phyloP scores from a whole-genome alignment of 1,140 invertebrate genomes.

The Drosophila equinoxialis region DNA sequence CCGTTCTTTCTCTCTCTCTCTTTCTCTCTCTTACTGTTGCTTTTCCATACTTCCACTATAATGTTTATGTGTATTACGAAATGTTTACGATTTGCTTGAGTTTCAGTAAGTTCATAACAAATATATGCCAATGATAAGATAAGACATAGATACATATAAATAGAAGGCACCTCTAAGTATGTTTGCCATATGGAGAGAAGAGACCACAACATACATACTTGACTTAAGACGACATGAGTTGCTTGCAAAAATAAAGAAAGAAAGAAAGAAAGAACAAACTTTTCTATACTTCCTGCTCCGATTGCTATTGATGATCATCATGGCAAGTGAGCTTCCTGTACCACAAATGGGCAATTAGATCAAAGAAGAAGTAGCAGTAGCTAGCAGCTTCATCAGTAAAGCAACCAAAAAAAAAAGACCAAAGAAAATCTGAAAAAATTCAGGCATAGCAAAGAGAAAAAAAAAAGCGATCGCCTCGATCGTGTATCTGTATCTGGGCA shows the following conservation, averaged over 20 bases:
- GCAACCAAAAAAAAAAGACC: background rate
- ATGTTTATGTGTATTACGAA: constrained; percentile 74
- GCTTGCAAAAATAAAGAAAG: constrained; percentile 11
- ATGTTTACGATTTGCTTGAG: constrained; percentile 80
- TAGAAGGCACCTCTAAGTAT: constrained; percentile 39
- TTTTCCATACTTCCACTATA: constrained; percentile 64
- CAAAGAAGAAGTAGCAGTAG: constrained; percentile 29
- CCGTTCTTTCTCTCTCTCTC: constrained; percentile 36
- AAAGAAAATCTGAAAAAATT: background rate
- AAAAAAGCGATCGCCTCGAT: constrained; percentile 17
- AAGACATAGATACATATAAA: constrained; percentile 50
- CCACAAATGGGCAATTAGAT: constrained; percentile 69
- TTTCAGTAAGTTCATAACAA: constrained; percentile 78
- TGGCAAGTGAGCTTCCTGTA: constrained; percentile 65
- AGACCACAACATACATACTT: constrained; percentile 23
- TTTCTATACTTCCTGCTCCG: constrained; percentile 1
- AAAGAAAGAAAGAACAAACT: background rate
- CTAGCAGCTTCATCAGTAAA: constrained; percentile 8
- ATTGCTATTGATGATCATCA: constrained; percentile 52
- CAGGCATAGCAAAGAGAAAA: background rate
- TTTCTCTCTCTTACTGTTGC: constrained; percentile 8
- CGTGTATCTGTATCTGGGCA: constrained; percentile 52
- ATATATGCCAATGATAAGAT: constrained; percentile 73
- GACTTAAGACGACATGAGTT: constrained; percentile 16
- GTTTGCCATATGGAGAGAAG: constrained; percentile 8